These are phyloP conservation scores for Falco rusticolus DNA, from an alignment of 2,797 vertebrate genomes.

Conservation along the genomic window DNA sequence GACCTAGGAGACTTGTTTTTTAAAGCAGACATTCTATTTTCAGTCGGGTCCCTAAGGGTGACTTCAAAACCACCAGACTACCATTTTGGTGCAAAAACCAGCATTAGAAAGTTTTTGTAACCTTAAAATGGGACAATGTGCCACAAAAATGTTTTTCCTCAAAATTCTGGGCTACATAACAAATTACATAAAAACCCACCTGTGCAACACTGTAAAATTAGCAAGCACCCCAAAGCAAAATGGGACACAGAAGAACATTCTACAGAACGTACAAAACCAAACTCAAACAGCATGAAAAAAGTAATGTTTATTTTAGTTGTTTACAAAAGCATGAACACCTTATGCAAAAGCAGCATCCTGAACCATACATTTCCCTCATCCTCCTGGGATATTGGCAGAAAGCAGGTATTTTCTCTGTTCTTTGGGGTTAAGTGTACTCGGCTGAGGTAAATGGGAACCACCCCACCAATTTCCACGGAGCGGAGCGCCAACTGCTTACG, in stretches of 20 bases:
- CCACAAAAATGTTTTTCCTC: not conserved
- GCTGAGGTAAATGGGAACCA: slow-evolving; percentile 7
- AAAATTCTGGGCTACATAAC: not conserved
- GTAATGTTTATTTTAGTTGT: slow-evolving; percentile 61
- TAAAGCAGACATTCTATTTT: not conserved
- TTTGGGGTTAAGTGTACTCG: not conserved
- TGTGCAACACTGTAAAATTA: not conserved
- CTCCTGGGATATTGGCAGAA: slow-evolving; percentile 22
- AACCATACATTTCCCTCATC: slow-evolving; percentile 24
- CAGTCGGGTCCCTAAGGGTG: not conserved
- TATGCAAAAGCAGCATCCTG: slow-evolving; percentile 49
- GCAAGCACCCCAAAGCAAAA: not conserved
- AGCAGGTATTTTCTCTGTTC: slow-evolving; percentile 12
- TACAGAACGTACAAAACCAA: not conserved
- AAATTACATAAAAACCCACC: not conserved
- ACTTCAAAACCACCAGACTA: not conserved
- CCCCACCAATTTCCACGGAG: not conserved
- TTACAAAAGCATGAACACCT: slow-evolving; percentile 69
- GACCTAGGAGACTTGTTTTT: not conserved
- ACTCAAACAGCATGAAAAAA: slow-evolving; percentile 58
- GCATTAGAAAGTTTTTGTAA: not conserved
- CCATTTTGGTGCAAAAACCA: not conserved
- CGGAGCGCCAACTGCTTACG: not conserved
- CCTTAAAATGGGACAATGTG: not conserved
- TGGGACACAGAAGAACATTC: not conserved